phyloP scores from a whole-genome alignment of 92 coral and sea anemone species.

The Epizoanthus rinbou region DNA sequence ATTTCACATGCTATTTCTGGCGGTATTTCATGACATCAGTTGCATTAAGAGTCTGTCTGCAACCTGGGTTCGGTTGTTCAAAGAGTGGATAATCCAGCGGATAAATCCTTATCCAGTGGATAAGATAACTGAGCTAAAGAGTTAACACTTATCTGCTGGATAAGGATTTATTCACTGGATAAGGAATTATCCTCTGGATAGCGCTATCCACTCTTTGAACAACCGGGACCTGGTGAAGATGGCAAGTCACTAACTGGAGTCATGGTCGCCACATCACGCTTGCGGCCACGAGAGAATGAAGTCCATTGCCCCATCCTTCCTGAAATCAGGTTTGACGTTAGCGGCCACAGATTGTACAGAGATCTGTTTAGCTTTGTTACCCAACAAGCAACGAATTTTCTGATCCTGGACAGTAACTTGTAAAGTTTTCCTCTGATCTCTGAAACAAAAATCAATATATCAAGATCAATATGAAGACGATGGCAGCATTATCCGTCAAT shows the following conservation, averaged over 20 bases:
- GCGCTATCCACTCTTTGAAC: too few relatives aligned
- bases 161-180: too few relatives aligned
- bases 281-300: slow-evolving; percentile 72
- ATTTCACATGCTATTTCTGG: too few relatives aligned
- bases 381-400: slow-evolving; percentile 73
- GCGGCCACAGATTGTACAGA: slow-evolving; percentile 58
- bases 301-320: slow-evolving; percentile 73
- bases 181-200: too few relatives aligned
- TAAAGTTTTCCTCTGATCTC: slow-evolving; percentile 61
- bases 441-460: slow-evolving; percentile 18
- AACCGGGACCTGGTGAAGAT: neutral
- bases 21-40: neutral
- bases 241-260: neutral
- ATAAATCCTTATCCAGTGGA: too few relatives aligned
- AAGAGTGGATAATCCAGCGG: too few relatives aligned
- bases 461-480: neutral
- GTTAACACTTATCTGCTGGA: too few relatives aligned
- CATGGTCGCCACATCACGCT: slow-evolving; percentile 12
- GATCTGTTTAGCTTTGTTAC: slow-evolving; percentile 66
- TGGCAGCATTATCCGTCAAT: neutral
- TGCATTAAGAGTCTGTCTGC: neutral
- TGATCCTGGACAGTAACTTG: slow-evolving; percentile 70
- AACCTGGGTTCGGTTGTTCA: too few relatives aligned
- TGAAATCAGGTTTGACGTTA: slow-evolving; percentile 66
- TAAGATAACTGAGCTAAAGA: too few relatives aligned